phyloP scores from a whole-genome alignment of 2,113 vertebrate genomes.

The Hyperopisus bebe region DNA sequence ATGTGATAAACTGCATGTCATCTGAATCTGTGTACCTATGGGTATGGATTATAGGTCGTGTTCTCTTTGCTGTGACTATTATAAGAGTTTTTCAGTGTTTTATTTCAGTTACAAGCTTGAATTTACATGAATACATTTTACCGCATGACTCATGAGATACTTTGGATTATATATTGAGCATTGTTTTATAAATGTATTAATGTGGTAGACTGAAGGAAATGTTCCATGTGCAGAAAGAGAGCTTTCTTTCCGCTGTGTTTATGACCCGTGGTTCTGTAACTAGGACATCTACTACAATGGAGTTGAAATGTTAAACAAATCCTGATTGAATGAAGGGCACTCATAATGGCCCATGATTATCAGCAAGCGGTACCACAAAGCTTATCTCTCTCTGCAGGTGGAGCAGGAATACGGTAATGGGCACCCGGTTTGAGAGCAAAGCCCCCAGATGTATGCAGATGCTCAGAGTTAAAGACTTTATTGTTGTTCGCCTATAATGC shows the following conservation, averaged over 20 bases:
- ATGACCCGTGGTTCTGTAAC: not conserved
- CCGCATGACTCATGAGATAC: not conserved
- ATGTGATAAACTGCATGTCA: not conserved
- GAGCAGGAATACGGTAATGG: slow-evolving; percentile 34
- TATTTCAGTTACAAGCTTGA: not conserved
- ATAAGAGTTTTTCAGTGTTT: not conserved
- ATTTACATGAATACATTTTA: not conserved
- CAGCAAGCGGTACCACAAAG: not conserved
- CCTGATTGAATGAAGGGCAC: slow-evolving; percentile 11
- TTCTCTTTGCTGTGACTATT: not conserved
- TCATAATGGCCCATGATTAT: not conserved
- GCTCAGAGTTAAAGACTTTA: slow-evolving; percentile 25
- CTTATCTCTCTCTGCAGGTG: slow-evolving; percentile 65
- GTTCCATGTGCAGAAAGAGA: not conserved
- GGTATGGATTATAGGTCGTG: not conserved
- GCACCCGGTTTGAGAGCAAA: slow-evolving; percentile 18
- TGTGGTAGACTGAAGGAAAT: not conserved
- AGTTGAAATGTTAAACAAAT: not conserved
- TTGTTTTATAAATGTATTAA: not conserved
- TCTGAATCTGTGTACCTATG: not conserved
- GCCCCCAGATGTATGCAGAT: slow-evolving; percentile 46
- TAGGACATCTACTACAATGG: not conserved
- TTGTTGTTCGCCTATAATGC: slow-evolving; percentile 34
- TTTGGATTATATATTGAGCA: not conserved
- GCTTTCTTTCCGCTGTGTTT: not conserved